These are phyloP conservation scores for Onthophagus sagittarius DNA, from an alignment of 2,888 invertebrate genomes.

Conservation along the genomic window DNA sequence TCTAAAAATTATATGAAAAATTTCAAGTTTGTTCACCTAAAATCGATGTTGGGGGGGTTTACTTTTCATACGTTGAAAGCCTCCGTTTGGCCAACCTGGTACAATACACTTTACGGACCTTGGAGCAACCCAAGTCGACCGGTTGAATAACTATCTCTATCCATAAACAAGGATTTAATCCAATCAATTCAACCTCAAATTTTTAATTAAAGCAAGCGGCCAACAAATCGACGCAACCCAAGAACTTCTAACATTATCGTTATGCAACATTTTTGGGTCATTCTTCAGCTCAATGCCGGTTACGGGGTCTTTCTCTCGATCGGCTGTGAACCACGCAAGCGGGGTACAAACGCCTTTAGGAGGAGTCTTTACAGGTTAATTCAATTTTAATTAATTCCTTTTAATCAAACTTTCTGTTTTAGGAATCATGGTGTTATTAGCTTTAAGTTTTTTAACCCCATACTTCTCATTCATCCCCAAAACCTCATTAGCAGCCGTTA, in stretches of 20 bases:
- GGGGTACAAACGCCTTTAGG: conserved; percentile 88
- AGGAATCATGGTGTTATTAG: conserved; percentile 76
- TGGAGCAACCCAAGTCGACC: no score
- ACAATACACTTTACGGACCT: no score
- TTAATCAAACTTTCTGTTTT: conserved; percentile 21
- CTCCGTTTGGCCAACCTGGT: no score
- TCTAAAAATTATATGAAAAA: no score
- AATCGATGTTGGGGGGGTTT: no score
- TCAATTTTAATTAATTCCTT: not conserved
- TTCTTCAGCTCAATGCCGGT: conserved; percentile 90
- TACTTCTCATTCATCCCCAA: conserved; percentile 88
- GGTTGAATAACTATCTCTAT: no score
- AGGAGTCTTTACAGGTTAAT: conserved; percentile 74
- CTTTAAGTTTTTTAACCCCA: conserved; percentile 81
- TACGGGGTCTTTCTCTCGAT: conserved; percentile 83
- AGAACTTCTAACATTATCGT: conserved; percentile 80
- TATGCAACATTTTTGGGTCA: conserved; percentile 82
- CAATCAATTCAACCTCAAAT: no score
- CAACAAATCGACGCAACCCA: conserved; percentile 84
- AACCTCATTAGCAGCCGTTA: conserved; percentile 85
- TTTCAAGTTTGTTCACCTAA: no score
- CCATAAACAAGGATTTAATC: no score
- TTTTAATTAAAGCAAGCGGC: conserved; percentile 73
- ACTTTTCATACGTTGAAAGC: no score
- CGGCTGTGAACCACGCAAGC: conserved; percentile 93